Evolutionary conservation across 2,888 invertebrate genomes (phyloP).

Genomic region (Suillia variegata): DNA sequence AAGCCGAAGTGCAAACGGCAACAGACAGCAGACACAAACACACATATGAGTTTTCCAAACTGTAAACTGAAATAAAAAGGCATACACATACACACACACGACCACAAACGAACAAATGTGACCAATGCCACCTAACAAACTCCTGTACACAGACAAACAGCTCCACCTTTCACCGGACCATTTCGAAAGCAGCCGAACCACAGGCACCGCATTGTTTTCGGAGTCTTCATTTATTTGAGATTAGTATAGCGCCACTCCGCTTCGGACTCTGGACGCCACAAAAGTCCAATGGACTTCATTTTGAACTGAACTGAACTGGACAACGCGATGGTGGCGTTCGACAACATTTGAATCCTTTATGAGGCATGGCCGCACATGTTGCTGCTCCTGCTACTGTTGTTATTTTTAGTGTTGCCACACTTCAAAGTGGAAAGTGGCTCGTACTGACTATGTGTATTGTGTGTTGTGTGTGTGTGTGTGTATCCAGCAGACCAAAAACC

Average conservation of each 20-base stretch:
- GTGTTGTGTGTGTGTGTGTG: constrained; percentile 1
- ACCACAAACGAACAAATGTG: background rate
- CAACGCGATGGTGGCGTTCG: constrained; percentile 18
- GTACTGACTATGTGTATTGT: background rate
- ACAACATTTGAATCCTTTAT: constrained; percentile 57
- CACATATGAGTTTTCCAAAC: background rate
- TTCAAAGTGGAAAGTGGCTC: background rate
- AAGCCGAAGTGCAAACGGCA: background rate
- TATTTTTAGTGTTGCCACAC: no score
- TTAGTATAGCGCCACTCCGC: constrained; percentile 33
- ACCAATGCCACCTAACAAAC: constrained; percentile 22
- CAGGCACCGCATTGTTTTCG: constrained; percentile 47
- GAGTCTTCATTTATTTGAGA: constrained; percentile 55
- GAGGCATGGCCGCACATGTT: constrained; percentile 44
- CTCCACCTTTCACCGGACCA: no score
- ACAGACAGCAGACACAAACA: background rate
- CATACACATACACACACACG: background rate
- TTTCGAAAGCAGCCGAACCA: constrained; percentile 16
- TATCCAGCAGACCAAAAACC: constrained; percentile 59
- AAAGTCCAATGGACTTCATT: constrained; percentile 3
- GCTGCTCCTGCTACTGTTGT: constrained; percentile 8
- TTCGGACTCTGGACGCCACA: no score
- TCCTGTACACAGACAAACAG: no score
- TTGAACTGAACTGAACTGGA: constrained; percentile 28
- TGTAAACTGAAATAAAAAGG: background rate